Conservation (phyloP, 92 coral and sea anemone species). For the Zoanthus sociatus region DNA sequence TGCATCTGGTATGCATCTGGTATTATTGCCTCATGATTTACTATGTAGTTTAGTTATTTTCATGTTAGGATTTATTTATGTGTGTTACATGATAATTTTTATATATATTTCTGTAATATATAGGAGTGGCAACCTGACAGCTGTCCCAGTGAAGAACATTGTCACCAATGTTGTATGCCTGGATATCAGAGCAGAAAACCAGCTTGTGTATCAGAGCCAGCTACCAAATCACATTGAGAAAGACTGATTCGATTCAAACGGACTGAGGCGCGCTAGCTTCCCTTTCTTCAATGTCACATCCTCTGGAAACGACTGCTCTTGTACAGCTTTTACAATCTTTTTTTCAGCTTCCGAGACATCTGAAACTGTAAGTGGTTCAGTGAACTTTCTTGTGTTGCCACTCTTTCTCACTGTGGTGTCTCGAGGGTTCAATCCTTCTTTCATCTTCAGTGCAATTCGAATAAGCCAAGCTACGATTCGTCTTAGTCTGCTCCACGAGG, state of each 20-base stretch:
- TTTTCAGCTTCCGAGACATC: conserved; percentile 3
- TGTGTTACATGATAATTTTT: background rate
- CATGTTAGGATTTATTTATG: background rate
- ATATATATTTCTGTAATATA: background rate
- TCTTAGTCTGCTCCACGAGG: conserved; percentile 13
- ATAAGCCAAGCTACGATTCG: conserved; percentile 6
- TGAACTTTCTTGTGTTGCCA: conserved; percentile 7
- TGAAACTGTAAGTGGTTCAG: conserved; percentile 11
- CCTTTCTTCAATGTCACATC: conserved; percentile 18
- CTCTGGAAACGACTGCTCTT: conserved; percentile 9
- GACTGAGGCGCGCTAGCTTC: conserved; percentile 31
- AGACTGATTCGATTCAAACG: conserved; percentile 30
- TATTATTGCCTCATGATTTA: conserved; percentile 4
- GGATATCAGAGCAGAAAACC: conserved; percentile 11
- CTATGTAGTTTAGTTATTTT: background rate
- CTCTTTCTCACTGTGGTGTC: conserved; percentile 6
- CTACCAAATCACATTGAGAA: conserved; percentile 33
- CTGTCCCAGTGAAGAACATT: conserved; percentile 10
- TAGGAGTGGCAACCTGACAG: conserved; percentile 12
- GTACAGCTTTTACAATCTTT: conserved; percentile 6
- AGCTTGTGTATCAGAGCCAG: conserved; percentile 18
- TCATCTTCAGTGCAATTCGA: conserved; percentile 4
- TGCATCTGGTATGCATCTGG: too few species aligned
- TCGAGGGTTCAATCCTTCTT: conserved; percentile 4
- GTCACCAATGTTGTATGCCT: conserved; percentile 13